Conservation (phyloP, 1,140 invertebrate species). For the Cyphomyrmex costatus region DNA sequence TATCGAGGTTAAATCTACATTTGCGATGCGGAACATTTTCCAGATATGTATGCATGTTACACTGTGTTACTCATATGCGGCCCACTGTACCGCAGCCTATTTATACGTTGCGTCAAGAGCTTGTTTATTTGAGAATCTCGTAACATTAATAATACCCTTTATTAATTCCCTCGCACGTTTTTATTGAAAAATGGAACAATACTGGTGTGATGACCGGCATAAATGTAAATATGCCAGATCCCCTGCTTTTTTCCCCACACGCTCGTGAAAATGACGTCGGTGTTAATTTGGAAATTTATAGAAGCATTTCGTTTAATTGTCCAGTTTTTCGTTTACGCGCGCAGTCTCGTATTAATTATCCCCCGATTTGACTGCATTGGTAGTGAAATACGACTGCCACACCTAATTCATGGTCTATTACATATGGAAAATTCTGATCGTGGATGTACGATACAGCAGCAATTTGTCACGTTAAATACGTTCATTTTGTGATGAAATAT, state of each 20-base stretch:
- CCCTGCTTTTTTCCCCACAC: background rate
- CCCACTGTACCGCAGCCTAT: background rate
- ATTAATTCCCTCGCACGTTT: slow-evolving; percentile 39
- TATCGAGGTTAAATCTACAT: slow-evolving; percentile 41
- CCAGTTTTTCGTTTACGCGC: slow-evolving; percentile 12
- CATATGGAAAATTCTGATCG: slow-evolving; percentile 31
- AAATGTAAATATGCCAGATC: slow-evolving; percentile 23
- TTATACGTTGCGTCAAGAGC: background rate
- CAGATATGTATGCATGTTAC: background rate
- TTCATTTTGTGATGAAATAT: slow-evolving; percentile 55
- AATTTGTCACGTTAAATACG: slow-evolving; percentile 49
- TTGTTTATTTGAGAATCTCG: slow-evolving; percentile 47
- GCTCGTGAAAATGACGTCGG: slow-evolving; percentile 25
- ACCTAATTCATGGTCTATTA: slow-evolving; percentile 43
- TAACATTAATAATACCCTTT: slow-evolving; percentile 22
- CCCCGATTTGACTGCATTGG: slow-evolving; percentile 5
- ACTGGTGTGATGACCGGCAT: background rate
- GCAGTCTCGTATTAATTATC: slow-evolving; percentile 33
- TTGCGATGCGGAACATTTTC: background rate
- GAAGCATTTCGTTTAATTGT: slow-evolving; percentile 25
- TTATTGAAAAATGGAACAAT: slow-evolving; percentile 36
- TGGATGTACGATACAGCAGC: slow-evolving; percentile 15
- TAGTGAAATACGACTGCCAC: slow-evolving; percentile 45
- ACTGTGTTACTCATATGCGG: background rate
- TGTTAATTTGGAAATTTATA: slow-evolving; percentile 55